These are phyloP conservation scores for Hylyphantes graminicola DNA, from an alignment of 1,140 invertebrate genomes.

Conservation along the genomic window DNA sequence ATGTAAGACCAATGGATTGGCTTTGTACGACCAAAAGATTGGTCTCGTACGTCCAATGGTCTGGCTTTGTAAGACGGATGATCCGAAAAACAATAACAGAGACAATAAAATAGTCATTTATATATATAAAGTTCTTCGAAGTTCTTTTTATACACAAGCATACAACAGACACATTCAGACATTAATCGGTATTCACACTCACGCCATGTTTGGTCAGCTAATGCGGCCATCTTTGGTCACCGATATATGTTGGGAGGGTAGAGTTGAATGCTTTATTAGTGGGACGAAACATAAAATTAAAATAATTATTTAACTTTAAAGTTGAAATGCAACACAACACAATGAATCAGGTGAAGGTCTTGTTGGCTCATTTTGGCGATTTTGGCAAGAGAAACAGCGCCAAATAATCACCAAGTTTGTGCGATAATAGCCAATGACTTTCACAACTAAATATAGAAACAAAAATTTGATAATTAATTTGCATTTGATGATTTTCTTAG, in stretches of 20 bases:
- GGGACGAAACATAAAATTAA: background rate
- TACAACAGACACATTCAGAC: background rate
- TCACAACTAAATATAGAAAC: too few relatives aligned
- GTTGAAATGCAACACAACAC: too few relatives aligned
- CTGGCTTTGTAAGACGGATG: conserved; percentile 20
- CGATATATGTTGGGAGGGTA: background rate
- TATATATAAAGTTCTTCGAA: background rate
- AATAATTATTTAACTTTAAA: too few relatives aligned
- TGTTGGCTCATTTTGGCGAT: too few relatives aligned
- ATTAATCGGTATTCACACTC: conserved; percentile 30
- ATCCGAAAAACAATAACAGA: background rate
- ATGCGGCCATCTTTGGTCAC: conserved; percentile 35
- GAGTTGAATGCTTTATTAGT: background rate
- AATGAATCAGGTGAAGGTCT: too few relatives aligned
- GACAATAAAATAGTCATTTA: too few relatives aligned
- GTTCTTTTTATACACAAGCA: background rate
- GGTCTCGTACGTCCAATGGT: background rate
- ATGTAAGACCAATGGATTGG: background rate
- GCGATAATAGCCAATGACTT: too few relatives aligned
- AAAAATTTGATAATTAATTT: too few relatives aligned
- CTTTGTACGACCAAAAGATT: conserved; percentile 43
- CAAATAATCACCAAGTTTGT: too few relatives aligned
- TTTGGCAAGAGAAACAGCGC: too few relatives aligned
- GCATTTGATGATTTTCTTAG: too few relatives aligned
- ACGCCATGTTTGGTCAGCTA: conserved; percentile 52